Evolutionary conservation across 1,140 invertebrate species (phyloP), one percentile per base, ranked within the genome.

Genomic region (Phenacoccus solenopsis): DNA sequence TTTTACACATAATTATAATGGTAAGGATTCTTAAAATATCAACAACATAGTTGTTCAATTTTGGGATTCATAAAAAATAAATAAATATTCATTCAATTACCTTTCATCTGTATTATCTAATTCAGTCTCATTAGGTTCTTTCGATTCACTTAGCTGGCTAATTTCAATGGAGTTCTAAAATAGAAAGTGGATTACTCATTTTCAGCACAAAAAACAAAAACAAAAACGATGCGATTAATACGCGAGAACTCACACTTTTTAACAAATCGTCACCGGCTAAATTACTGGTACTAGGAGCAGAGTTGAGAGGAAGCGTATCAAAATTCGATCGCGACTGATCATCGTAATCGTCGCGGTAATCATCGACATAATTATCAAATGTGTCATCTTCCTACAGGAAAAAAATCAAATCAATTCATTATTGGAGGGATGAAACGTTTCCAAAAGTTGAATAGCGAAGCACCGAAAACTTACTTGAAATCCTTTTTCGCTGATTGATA

Each of bases 401-500:
- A 16, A 2, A 49, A 22, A 20, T 20, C 56, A 20, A 9, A 59
- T 10, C 5, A 32, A 32, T 32, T 49, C 38, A n/a, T 16, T 16
- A 5, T 16, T n/a, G 12, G 38, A 49, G 3, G 16, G 20, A 49
- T 49, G 3, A 49, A 4, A 49, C 16, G 30, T 32, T 32, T 13
- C 5, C 13, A 7, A 32, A 13, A 32, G 30, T 32, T 32, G 30
- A 59, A 59, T 20, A 59, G 7, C n/a, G 20, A 9, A 9, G n/a
- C 56, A 59, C 7, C 16, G 16, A 59, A 5, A 20, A n/a, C n/a
- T 59, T 64, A 64, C 59, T 21, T 69, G 32, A 1, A 69, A 25
- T 21, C 12, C 57, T 64, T 49, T 69, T 5, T 69, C 25, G 57
- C 4, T 30, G 68, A 25, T 13, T 57, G 70, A 59, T 69, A 69